Conservation (phyloP, 2,113 vertebrate genomes). For the Formicarius rufipectus region DNA sequence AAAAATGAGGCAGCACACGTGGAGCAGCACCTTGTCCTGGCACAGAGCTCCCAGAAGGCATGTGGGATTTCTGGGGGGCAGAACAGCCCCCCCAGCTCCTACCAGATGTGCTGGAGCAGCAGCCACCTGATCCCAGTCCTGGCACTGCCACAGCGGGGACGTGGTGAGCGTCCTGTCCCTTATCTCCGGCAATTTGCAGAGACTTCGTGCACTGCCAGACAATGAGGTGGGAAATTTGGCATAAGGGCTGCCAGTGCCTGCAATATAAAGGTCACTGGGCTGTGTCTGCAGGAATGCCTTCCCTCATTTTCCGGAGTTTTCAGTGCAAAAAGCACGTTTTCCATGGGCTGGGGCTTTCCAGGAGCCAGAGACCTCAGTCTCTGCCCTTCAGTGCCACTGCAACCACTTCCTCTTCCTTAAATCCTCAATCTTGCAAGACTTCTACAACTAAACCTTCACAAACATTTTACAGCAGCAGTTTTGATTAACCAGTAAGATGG, state of each 20-base stretch:
- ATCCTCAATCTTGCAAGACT: background rate
- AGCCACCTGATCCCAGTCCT: fast-evolving
- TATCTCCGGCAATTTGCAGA: background rate
- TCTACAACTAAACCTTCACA: background rate
- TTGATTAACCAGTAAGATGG: background rate
- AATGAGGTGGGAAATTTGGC: background rate
- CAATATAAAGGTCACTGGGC: background rate
- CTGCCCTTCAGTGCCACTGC: background rate
- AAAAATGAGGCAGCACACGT: background rate
- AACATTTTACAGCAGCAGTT: background rate
- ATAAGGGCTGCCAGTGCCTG: background rate
- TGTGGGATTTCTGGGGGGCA: fast-evolving
- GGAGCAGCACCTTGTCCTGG: background rate
- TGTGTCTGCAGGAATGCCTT: background rate
- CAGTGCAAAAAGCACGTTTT: background rate
- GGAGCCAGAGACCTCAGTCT: background rate
- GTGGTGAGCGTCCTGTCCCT: fast-evolving
- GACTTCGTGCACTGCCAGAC: background rate
- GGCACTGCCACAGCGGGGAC: fast-evolving
- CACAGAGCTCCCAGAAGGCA: background rate
- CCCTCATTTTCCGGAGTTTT: background rate
- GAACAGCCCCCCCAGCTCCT: background rate
- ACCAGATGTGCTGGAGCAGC: fast-evolving
- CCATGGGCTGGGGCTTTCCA: background rate
- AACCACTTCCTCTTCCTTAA: background rate